Base-by-base conservation (phyloP, 2,113 vertebrate species). In the Rhadina sibilatrix region DNA sequence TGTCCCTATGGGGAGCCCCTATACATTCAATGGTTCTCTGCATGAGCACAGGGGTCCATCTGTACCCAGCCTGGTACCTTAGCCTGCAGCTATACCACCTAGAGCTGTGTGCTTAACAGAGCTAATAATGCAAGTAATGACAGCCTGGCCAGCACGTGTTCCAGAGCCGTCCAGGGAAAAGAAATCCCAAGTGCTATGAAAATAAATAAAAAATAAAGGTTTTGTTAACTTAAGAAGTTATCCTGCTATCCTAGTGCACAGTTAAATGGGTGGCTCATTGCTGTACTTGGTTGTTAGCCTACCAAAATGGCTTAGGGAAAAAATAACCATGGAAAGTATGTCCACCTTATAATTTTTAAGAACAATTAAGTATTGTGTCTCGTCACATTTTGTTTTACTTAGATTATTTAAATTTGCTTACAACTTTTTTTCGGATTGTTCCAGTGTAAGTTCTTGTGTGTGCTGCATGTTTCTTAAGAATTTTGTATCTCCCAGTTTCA, bases 21-120 rank as follows among this genome's bases (percentile, higher is more conserved):
- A 5, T 64, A 64, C 65, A 82, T 94, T 96, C 60, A 95, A 15
- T 84, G 87, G 91, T 60, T 87, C 95, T 95, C 96, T 94, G 94
- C 81, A 1, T 94, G 95, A 92, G 76, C 80, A 5, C 33, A 2
- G 89, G 82, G 83, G 38, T 94, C 93, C 96, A 97, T 97, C 96
- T 97, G 95, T 94, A 91, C n/a, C 54, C 87, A 82, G 93, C 22
- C 72, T 6, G 11, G 83, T 92, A 33, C 93, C 77, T 75, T 95
- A 87, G 93, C 94, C 94, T 96, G 89, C 89, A 95, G 96, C 96
- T 94, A 95, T 89, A 94, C 95, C 95, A 91, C 95, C 89, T 96
- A 92, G 87, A 96, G 95, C 91, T 96, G 60, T 83, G 83, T 83
- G 92, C 93, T 92, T 54, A 92, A n/a, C 91, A 78, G 42, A 94